Percentiles rank a stretch among this genome's conserved stretches.
phyloP scores from a whole-genome alignment of 2,888 invertebrate genomes.

The Hirtodrosophila alboralis region DNA sequence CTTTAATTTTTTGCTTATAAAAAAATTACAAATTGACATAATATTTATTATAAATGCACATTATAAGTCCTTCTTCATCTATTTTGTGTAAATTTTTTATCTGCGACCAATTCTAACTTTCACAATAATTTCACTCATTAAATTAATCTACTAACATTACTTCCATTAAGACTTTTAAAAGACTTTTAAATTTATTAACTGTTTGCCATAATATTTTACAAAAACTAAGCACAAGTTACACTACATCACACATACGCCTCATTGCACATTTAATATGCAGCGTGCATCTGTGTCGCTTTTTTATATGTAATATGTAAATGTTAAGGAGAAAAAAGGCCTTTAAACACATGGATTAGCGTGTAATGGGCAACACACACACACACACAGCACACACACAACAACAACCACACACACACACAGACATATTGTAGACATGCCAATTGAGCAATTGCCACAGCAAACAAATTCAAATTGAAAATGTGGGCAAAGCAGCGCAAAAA shows the following conservation, averaged over 20 bases:
- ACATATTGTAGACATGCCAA: conserved; percentile 58
- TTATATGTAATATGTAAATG: conserved; percentile 35
- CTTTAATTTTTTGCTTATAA: too few species aligned
- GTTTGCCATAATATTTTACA: conserved; percentile 12
- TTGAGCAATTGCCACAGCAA: conserved; percentile 81
- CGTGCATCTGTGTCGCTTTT: conserved; percentile 48
- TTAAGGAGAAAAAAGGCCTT: conserved; percentile 52
- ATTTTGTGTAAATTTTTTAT: too few species aligned
- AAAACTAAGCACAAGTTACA: conserved; percentile 29
- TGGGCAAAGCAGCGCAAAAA: conserved; percentile 69
- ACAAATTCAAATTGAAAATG: conserved; percentile 80
- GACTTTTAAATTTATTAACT: too few species aligned
- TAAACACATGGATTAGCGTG: conserved; percentile 74
- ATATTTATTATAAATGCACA: too few species aligned
- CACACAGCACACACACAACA: conserved; percentile 12
- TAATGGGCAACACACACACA: conserved; percentile 59
- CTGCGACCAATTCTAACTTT: too few species aligned
- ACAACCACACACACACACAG: conserved; percentile 13
- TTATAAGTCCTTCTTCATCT: too few species aligned
- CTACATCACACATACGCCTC: conserved; percentile 64
- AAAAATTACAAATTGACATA: too few species aligned
- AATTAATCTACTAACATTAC: too few species aligned
- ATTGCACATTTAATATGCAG: conserved; percentile 47
- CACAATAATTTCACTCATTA: too few species aligned
- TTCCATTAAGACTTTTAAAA: too few species aligned